These are phyloP conservation scores for Strix aluco DNA, from an alignment of 2,113 vertebrate species.

Conservation along the genomic window DNA sequence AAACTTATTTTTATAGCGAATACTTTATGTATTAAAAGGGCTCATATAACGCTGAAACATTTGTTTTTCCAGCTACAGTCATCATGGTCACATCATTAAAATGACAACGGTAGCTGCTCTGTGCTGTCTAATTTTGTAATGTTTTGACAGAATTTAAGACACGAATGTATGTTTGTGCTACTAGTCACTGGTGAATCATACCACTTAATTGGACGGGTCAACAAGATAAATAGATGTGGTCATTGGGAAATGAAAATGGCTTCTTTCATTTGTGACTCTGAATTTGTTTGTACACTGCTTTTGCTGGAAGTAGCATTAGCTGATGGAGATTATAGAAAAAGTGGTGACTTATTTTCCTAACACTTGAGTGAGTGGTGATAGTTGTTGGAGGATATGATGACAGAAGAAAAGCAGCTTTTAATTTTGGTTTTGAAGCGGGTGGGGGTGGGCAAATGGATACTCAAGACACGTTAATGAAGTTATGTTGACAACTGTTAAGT, in stretches of 20 bases:
- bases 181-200: conserved; percentile 36
- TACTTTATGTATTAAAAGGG: not conserved
- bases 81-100: conserved; percentile 10
- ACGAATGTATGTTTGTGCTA: conserved; percentile 31
- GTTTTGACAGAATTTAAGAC: conserved; percentile 28
- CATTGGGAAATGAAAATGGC: conserved; percentile 14
- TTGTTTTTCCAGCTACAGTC: conserved; percentile 15
- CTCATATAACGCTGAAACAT: not conserved
- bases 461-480: conserved; percentile 56
- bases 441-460: conserved; percentile 3
- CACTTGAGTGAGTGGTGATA: conserved; percentile 42
- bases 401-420: conserved; percentile 12
- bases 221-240: conserved; percentile 17
- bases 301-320: conserved; percentile 18
- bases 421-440: conserved; percentile 37
- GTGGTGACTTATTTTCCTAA: not conserved
- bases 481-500: conserved; percentile 60
- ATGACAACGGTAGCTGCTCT: not conserved
- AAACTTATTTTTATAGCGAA: not conserved
- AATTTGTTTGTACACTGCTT: conserved; percentile 5
- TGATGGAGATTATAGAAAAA: conserved; percentile 15
- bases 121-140: conserved; percentile 25
- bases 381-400: conserved; percentile 40
- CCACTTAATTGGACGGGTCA: conserved; percentile 37
- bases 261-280: conserved; percentile 16